Evolutionary conservation across 2,113 vertebrate species (phyloP).

Genomic region (Malurus elegans): DNA sequence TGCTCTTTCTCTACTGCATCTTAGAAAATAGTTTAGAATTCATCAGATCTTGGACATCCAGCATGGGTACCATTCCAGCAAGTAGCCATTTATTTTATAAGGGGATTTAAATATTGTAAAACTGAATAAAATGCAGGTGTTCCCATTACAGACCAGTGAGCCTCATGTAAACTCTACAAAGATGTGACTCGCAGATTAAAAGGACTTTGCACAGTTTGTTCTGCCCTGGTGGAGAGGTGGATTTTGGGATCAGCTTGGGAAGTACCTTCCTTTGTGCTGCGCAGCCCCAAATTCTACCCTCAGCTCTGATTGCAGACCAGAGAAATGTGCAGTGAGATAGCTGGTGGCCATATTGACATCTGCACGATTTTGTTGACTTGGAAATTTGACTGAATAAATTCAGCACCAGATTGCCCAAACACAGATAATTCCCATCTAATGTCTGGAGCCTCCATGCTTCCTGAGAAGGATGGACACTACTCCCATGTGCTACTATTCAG

Average conservation of each 20-base stretch:
- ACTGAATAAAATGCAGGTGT: conserved; percentile 58
- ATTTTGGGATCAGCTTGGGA: not conserved
- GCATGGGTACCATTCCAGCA: not conserved
- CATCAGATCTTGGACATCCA: conserved; percentile 29
- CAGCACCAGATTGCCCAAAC: not conserved
- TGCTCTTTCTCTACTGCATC: not conserved
- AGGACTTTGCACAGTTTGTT: not conserved
- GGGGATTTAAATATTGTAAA: conserved; percentile 70
- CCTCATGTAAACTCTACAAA: not conserved
- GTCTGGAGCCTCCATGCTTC: not conserved
- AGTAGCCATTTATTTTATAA: conserved; percentile 63
- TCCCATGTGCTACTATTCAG: not conserved
- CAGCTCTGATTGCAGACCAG: not conserved
- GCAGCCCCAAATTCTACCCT: rapidly evolving
- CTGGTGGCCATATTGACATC: not conserved
- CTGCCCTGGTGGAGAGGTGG: not conserved
- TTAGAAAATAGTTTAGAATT: conserved; percentile 40
- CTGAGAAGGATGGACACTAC: not conserved
- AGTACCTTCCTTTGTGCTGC: not conserved
- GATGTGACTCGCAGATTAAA: not conserved
- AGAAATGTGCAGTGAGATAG: not conserved
- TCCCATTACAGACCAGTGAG: conserved; percentile 28
- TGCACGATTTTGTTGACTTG: not conserved
- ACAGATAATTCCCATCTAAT: not conserved
- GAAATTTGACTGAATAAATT: not conserved